A percentile compares a stretch with the other conserved stretches of the same genome.
phyloP scores from a whole-genome alignment of 2,888 invertebrate species.

The Drosophila infuscata region DNA sequence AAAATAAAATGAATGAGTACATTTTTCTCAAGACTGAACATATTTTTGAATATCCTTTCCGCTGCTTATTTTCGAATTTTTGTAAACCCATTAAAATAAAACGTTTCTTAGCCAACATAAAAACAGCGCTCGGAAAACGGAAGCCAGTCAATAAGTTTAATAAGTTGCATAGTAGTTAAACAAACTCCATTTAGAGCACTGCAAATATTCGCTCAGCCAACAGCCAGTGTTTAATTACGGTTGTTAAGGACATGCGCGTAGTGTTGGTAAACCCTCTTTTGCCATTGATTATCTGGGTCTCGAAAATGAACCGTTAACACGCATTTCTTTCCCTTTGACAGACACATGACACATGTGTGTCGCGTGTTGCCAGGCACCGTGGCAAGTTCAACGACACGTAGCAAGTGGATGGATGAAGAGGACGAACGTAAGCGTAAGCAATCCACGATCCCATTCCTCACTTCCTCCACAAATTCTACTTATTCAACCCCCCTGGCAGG shows the following conservation, averaged over 20 bases:
- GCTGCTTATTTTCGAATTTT: background rate
- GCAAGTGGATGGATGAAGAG: conserved; percentile 17
- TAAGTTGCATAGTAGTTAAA: conserved; percentile 13
- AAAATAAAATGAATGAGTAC: background rate
- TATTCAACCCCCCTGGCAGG: background rate
- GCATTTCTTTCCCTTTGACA: conserved; percentile 35
- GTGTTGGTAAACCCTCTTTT: background rate
- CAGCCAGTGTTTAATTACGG: conserved; percentile 32
- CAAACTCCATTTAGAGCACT: conserved; percentile 6
- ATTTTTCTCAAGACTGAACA: background rate
- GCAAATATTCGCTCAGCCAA: background rate
- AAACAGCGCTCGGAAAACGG: conserved; percentile 1
- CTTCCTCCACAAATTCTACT: background rate
- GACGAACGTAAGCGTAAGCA: conserved; percentile 9
- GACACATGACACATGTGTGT: conserved; percentile 48
- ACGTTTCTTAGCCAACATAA: background rate
- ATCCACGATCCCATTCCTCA: conserved; percentile 15
- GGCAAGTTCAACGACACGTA: conserved; percentile 59
- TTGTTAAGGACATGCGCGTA: conserved; percentile 14
- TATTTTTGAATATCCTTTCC: background rate
- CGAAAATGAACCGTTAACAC: conserved; percentile 39
- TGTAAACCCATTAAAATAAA: background rate
- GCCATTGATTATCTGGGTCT: conserved; percentile 42
- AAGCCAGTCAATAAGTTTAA: conserved; percentile 16
- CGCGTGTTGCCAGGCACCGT: conserved; percentile 43